Evolutionary conservation across 2,888 invertebrate species (phyloP), one percentile per base, ranked within the genome.

Genomic region (Teleogryllus oceanicus): DNA sequence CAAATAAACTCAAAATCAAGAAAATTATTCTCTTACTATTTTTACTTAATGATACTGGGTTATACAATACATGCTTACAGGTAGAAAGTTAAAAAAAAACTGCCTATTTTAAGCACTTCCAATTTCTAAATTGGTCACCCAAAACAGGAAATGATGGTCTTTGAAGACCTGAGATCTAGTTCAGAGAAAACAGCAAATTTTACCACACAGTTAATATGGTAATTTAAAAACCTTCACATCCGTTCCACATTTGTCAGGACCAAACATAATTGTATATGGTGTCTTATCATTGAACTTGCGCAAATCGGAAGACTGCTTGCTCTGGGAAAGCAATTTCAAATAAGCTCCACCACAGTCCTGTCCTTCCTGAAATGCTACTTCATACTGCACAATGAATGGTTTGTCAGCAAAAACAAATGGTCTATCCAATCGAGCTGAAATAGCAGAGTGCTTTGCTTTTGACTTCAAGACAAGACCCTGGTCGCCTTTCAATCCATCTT

Each of bases 301-400:
- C 79, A 98, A 89, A 85, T 96, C 93, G 85, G 92, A 90, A 51
- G 91, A 87, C 77, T 91, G 89, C 76, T 91, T 89, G 80, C 93
- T 92, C 49, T 92, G 90, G 20, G 95, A 94, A 21, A 99, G 89
- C 77, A 99, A 90, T 88, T 99, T 99, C 78, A 99, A 89, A 87
- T 99, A 99, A 12, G 98, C 97, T 13, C 99, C 99, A 77, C 99
- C 99, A 88, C 99, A 99, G 87, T 98, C 98, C 88, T 98, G 97
- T 0, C 98, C 98, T 85, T 97, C 96, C 91, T 99, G 93, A 83
- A 97, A 94, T 81, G 93, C 93, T 51, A 95, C 95, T 90, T 96
- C 96, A 89, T 96, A 99, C 87, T 99, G 99, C 5, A 98, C 94
- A 82, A 99, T 89, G 74, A 92, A 87, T 21, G 90, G 89, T 77